Base-by-base conservation (phyloP, 2,797 vertebrate genomes). In the Spea hammondii region DNA sequence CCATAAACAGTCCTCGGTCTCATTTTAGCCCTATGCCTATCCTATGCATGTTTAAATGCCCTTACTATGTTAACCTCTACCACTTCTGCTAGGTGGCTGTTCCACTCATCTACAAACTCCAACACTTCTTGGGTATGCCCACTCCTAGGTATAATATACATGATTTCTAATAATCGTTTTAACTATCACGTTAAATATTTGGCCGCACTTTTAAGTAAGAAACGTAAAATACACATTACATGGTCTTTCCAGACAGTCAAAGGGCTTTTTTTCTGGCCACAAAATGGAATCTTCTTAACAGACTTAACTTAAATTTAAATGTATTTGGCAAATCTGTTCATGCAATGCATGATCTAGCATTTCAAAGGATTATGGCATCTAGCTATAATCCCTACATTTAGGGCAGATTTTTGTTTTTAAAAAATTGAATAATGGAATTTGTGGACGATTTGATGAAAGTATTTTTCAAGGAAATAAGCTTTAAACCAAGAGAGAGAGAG, bases 401-500 rank as follows among this genome's bases (percentile, higher is more conserved):
- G 55, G 57, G 50, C 75, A 53, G 32, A 65, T 69, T 32, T 32
- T 32, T 64, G 51, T 65, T 82, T 32, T 32, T 55, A 54, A 74
- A 76, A 77, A 82, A 82, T 64, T 70, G 70, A 77, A 70, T 51
- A 32, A 82, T 64, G 70, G 64, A 80, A 77, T 64, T 60, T 32
- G 44, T 55, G 54, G 55, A 79, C 17, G n/a, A 46, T 66, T 62
- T 64, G 74, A 60, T 81, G 79, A 77, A 68, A 77, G 74, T 81
- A 68, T 66, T 77, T 77, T 65, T 82, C 75, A 69, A 82, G 74
- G 79, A 82, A 73, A 78, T 57, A 73, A 78, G 75, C 70, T 50
- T 65, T 78, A 73, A 78, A 77, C 65, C 65, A 69, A 64, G 68
- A 54, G 66, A 32, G 32, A 32, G 32, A 32, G 32, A 77, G 65